Percentiles rank a stretch among this genome's conserved stretches.
These are phyloP conservation scores for Pongo pygmaeus DNA, from an alignment of 2,113 vertebrate species.

Conservation along the genomic window DNA sequence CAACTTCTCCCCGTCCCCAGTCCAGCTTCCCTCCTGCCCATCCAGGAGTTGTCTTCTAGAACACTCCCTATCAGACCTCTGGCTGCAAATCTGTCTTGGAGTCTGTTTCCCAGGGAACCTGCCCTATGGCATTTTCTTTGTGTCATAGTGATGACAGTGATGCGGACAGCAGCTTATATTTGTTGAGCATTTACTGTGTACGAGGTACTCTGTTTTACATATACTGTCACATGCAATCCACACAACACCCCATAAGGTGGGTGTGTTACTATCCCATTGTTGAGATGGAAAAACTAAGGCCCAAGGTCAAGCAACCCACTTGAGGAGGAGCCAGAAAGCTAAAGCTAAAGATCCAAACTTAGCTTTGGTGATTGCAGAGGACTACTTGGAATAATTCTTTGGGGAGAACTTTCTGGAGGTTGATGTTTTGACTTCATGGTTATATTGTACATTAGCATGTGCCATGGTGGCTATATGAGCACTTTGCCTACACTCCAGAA, in stretches of 20 bases:
- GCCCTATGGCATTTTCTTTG: background rate
- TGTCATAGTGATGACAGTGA: background rate
- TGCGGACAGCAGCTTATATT: fast-evolving
- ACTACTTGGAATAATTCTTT: background rate
- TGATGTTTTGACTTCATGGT: background rate
- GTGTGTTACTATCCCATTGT: background rate
- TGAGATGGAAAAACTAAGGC: background rate
- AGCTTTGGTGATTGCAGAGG: background rate
- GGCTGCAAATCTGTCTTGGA: background rate
- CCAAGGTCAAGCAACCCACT: background rate
- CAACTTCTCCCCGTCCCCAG: background rate
- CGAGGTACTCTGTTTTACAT: background rate
- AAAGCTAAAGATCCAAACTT: background rate
- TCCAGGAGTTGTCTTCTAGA: background rate
- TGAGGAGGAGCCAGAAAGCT: background rate
- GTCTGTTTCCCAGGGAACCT: background rate
- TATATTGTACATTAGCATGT: background rate
- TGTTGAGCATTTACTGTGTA: background rate
- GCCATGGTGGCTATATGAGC: background rate
- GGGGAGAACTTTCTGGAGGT: background rate
- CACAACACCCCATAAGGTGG: background rate
- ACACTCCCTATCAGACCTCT: background rate
- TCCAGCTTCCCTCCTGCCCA: background rate
- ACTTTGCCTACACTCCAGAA: background rate
- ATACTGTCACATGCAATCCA: background rate